Percentiles rank a stretch among this genome's conserved stretches.
Conservation (phyloP, 2,888 invertebrate species). For the Bellardia pandia region DNA sequence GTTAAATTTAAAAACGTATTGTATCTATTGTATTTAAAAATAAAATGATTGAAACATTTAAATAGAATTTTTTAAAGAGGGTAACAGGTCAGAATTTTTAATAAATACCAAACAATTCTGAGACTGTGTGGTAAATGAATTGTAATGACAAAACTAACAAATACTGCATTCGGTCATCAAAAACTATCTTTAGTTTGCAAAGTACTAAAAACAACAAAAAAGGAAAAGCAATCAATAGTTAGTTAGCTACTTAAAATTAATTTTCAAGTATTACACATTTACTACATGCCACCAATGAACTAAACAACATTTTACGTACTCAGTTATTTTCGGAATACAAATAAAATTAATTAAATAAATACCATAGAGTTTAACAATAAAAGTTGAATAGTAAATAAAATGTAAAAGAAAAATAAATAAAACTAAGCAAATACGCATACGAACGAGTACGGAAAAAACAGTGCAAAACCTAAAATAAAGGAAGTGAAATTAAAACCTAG, state of each 20-base stretch:
- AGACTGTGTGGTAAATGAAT: conserved; percentile 17
- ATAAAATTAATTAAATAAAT: conserved; percentile 33
- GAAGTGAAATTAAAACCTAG: neutral
- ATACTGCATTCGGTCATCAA: conserved; percentile 22
- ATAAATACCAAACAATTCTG: neutral
- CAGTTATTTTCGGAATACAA: conserved; percentile 41
- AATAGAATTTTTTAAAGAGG: neutral
- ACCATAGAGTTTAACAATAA: conserved; percentile 20
- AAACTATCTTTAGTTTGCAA: conserved; percentile 39
- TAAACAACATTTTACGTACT: conserved; percentile 6
- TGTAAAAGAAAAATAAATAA: conserved; percentile 4
- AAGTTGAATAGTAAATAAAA: conserved; percentile 10
- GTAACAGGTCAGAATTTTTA: conserved; percentile 24
- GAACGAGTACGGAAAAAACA: neutral
- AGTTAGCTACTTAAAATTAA: conserved; percentile 32
- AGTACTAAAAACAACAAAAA: conserved; percentile 16
- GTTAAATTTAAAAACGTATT: neutral
- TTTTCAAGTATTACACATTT: conserved; percentile 43
- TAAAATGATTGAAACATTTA: conserved; percentile 18
- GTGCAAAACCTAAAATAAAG: neutral
- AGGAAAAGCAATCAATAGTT: conserved; percentile 42
- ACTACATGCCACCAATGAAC: neutral
- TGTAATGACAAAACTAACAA: conserved; percentile 25
- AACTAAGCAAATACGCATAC: neutral
- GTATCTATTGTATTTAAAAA: neutral